Conservation (phyloP, 1,140 invertebrate species). For the Solenopsis invicta region DNA sequence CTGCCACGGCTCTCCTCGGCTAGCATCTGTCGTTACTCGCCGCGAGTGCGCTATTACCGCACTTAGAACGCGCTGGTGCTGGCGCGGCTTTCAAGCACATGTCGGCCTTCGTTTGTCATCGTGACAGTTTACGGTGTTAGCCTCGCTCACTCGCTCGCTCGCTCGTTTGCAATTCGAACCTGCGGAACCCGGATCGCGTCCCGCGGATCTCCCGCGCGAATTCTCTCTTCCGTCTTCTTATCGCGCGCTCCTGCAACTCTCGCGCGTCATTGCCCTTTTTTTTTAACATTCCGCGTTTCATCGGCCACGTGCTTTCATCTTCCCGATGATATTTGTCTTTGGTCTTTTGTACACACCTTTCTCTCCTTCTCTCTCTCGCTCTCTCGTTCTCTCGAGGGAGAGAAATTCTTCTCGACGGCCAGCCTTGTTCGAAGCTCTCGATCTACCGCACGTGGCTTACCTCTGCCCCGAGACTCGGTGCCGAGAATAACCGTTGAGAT, state of each 20-base stretch:
- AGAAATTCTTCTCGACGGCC: slow-evolving; percentile 29
- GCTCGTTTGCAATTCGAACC: slow-evolving; percentile 30
- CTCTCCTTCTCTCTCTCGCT: neutral
- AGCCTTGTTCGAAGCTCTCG: slow-evolving; percentile 4
- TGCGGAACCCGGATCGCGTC: neutral
- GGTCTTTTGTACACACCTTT: neutral
- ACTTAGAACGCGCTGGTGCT: slow-evolving; percentile 60
- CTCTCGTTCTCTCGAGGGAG: neutral
- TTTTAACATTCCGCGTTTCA: slow-evolving; percentile 16
- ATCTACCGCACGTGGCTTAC: slow-evolving; percentile 16
- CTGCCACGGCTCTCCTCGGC: slow-evolving; percentile 65
- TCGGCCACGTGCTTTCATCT: slow-evolving; percentile 29
- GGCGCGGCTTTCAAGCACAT: slow-evolving; percentile 79
- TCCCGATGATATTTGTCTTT: slow-evolving; percentile 17
- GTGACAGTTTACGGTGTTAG: slow-evolving; percentile 67
- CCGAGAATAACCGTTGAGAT: slow-evolving; percentile 42
- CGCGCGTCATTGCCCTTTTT: slow-evolving; percentile 22
- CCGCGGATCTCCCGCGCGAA: too few relatives aligned
- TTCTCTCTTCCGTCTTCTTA: slow-evolving; percentile 45
- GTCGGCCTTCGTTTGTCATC: slow-evolving; percentile 73
- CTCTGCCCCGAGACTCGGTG: slow-evolving; percentile 3
- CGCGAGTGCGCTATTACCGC: slow-evolving; percentile 62
- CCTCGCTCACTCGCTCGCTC: slow-evolving; percentile 29
- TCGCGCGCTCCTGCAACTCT: slow-evolving; percentile 24
- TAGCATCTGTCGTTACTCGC: slow-evolving; percentile 83